Base-by-base conservation (phyloP, 1,140 invertebrate species). In the Hirudo medicinalis region DNA sequence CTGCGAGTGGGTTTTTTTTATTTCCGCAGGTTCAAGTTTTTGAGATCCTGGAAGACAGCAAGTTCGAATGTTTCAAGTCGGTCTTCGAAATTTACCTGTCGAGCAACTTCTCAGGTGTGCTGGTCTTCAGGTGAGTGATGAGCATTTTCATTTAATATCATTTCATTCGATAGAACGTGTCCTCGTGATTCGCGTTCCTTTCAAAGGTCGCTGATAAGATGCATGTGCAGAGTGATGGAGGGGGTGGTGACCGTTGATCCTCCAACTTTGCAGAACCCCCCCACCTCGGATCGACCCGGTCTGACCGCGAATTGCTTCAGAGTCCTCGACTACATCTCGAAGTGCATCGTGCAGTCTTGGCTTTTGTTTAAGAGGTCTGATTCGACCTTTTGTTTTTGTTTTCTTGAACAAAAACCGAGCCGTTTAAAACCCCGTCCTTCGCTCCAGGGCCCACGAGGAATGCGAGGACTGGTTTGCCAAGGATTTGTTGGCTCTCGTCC, bases 81-180 rank as follows among this genome's bases (percentile, higher is more conserved):
- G 78, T 80, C 0, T 71, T 80, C n/a, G 77, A 80, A 57, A 75
- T 75, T 32, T 81, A 81, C 71, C 73, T 80, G 43, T 60, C 72
- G 13, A 89, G 92, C 77, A 90, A 93, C 78, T 94, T 92, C 82
- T 90, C 92, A 0, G 91, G 92, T 72, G 72, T 78, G 19, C 74
- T 79, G 43, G 79, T 78, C 32, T 76, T 78, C 76, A 78, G 73
- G 79, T 80, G 74, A 73, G 2, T 36, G 2, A 36, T 36, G 32
- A 6, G 2, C 32, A 36, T 36, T 36, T 57, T 20, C 19, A 15
- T 20, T 66, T 19, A 22, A 8, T 11, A 49, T 13, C 11, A 54
- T 54, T 8, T n/a, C 20, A 67, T 4, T 22, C 66, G 27, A 32
- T 67, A 6, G n/a, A 27, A 20, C 2, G 19, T 15, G n/a, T 1